A percentile compares a stretch with the other conserved stretches of the same genome.
These are phyloP conservation scores for Diplosoma virens DNA, from an alignment of 23 tunicate species.

Conservation along the genomic window DNA sequence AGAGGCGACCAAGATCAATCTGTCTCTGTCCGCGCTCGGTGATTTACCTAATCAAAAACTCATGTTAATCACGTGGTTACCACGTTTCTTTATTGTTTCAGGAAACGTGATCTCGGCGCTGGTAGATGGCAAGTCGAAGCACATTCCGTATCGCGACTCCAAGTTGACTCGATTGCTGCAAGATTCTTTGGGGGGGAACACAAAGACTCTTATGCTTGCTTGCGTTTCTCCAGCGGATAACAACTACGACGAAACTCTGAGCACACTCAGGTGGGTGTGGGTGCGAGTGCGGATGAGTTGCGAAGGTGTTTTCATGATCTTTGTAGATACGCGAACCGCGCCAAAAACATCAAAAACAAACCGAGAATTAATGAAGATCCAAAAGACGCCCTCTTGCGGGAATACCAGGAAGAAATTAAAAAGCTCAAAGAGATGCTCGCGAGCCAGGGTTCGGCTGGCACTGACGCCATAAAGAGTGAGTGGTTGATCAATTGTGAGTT, in stretches of 20 bases:
- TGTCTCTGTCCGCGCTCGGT: slow-evolving; percentile 97
- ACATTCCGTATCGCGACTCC: slow-evolving; percentile 96
- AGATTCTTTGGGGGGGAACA: slow-evolving; percentile 99
- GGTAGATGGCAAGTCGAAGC: slow-evolving; percentile 98
- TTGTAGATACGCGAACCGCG: slow-evolving; percentile 95
- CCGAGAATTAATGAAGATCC: slow-evolving; percentile 99
- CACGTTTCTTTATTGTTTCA: too few relatives aligned
- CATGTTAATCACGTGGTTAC: neutral
- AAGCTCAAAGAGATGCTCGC: slow-evolving; percentile 82
- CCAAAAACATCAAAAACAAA: slow-evolving; percentile 99
- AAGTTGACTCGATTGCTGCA: slow-evolving; percentile 92
- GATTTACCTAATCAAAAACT: neutral
- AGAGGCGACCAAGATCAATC: slow-evolving; percentile 98
- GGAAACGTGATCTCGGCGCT: slow-evolving; percentile 98
- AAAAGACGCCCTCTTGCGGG: slow-evolving; percentile 95
- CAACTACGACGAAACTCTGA: slow-evolving; percentile 96
- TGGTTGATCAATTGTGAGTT: too few relatives aligned
- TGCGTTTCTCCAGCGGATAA: slow-evolving; percentile 98
- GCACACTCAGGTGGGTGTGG: slow-evolving; percentile 77
- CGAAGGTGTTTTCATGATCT: neutral
- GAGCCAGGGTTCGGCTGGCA: slow-evolving; percentile 95
- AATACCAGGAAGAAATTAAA: slow-evolving; percentile 97
- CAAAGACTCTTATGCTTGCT: slow-evolving; percentile 97
- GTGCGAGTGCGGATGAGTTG: too few relatives aligned
- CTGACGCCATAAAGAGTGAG: too few relatives aligned